Evolutionary conservation across 2,888 invertebrate genomes (phyloP), one percentile per base, ranked within the genome.

Genomic region (Leptinotarsa rubiginosa): DNA sequence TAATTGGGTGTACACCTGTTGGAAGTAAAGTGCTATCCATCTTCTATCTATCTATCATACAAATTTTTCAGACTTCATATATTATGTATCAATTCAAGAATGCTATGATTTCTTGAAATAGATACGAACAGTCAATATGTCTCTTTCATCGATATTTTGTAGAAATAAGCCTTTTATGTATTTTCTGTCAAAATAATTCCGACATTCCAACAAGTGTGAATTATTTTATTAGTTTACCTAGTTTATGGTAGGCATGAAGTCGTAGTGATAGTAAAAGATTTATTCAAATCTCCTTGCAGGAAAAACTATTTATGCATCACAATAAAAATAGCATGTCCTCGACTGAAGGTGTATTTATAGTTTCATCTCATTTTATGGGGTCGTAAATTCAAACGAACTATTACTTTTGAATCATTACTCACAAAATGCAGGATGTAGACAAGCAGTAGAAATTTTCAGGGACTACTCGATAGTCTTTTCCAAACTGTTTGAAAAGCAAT

Each of bases 241-340:
- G 18, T 68, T 68, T 68, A 54, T 68, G 10, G 41, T 66, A 49
- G 41, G n/a, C 31, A 41, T 41, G 62, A 31, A 62, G 31, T n/a
- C n/a, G 56, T 62, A n/a, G 62, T 62, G 31, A 18, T 59, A 52
- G 70, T 70, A 67, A 49, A 66, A 75, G 62, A 75, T 72, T 72
- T 75, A 75, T 75, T 75, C 49, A 69, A 72, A 75, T 72, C 62
- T 56, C 59, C 47, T 41, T 67, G 50, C 49, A 66, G 64, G 22
- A 69, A 66, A 67, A 67, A 69, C 69, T 20, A 69, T 56, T 66
- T 47, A 67, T 62, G 62, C 67, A 72, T 67, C 31, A 18, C 41
- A 74, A 69, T 62, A 72, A 69, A 66, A 68, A 67, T 59, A 7
- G 54, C 65, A 69, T 72, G 69, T 75, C 56, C 56, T 69, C 69